phyloP scores from a whole-genome alignment of 35 echinoderm and acorn worm genomes.

The Anneissia japonica region DNA sequence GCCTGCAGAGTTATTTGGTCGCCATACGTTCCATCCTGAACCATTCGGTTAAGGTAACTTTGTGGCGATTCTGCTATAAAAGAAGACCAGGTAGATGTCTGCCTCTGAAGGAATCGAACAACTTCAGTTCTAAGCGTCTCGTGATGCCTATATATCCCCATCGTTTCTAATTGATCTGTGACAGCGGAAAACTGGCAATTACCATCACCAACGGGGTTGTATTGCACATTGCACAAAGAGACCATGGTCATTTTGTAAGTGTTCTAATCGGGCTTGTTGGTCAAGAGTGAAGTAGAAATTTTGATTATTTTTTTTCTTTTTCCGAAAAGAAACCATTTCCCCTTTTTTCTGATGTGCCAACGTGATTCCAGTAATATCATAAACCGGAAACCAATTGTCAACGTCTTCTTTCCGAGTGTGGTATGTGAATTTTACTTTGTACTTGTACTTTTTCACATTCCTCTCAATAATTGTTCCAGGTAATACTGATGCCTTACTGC shows the following conservation, averaged over 20 bases:
- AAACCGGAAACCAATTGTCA: too few relatives aligned
- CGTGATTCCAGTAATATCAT: neutral
- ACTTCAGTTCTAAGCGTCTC: neutral
- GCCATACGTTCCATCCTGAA: neutral
- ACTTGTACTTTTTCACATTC: too few relatives aligned
- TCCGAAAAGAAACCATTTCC: too few relatives aligned
- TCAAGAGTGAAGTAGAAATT: neutral
- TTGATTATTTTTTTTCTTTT: too few relatives aligned
- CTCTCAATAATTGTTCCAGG: too few relatives aligned
- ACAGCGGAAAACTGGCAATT: slow-evolving; percentile 10
- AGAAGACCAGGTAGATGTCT: neutral
- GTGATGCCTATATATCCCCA: neutral
- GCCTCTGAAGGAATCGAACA: neutral
- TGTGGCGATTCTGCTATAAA: too few relatives aligned
- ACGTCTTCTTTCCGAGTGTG: too few relatives aligned
- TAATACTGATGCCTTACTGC: too few relatives aligned
- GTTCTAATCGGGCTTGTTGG: neutral
- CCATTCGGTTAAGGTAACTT: neutral
- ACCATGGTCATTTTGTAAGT: neutral
- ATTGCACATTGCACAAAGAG: neutral
- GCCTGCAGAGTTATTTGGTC: neutral
- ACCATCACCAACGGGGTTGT: slow-evolving; percentile 7
- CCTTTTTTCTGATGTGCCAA: too few relatives aligned
- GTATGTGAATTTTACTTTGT: too few relatives aligned
- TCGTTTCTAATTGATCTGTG: neutral